phyloP scores from a whole-genome alignment of 2,888 invertebrate genomes.

The Caenorhabditis doughertyi region DNA sequence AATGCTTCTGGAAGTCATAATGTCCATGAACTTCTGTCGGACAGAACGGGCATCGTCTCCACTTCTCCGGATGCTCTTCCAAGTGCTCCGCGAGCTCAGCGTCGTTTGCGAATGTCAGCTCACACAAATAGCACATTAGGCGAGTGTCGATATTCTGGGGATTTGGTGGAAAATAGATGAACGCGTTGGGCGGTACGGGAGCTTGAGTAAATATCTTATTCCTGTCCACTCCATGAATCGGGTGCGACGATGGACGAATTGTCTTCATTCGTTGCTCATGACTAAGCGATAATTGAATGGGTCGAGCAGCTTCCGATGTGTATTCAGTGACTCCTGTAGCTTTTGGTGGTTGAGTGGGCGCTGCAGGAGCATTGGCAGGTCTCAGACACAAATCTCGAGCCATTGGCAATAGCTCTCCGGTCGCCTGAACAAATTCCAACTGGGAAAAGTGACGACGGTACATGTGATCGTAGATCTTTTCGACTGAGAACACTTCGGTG shows the following conservation, averaged over 20 bases:
- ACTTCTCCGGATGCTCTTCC: slow-evolving; percentile 44
- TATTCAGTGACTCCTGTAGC: no score
- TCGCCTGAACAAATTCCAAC: slow-evolving; percentile 7
- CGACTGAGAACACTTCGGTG: background rate
- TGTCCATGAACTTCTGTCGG: background rate
- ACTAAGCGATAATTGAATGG: no score
- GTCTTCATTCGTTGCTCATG: no score
- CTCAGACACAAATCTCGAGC: background rate
- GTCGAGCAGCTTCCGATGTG: no score
- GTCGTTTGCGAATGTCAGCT: slow-evolving; percentile 10
- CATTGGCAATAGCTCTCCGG: slow-evolving; percentile 21
- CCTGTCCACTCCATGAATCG: no score
- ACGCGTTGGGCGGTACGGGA: no score
- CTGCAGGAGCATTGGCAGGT: background rate
- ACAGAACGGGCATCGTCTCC: slow-evolving; percentile 53
- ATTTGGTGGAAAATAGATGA: slow-evolving; percentile 14
- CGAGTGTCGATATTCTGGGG: background rate
- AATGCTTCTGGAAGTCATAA: slow-evolving; percentile 46
- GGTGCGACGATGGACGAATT: no score
- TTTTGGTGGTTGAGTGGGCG: background rate
- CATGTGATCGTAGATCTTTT: slow-evolving; percentile 1
- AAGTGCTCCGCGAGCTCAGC: slow-evolving; percentile 33
- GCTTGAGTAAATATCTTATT: no score
- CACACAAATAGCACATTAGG: slow-evolving; percentile 54
- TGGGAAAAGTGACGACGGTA: slow-evolving; percentile 27